Evolutionary conservation across 1,140 invertebrate species (phyloP), one percentile per base, ranked within the genome.

Genomic region (Micrasema longulum): DNA sequence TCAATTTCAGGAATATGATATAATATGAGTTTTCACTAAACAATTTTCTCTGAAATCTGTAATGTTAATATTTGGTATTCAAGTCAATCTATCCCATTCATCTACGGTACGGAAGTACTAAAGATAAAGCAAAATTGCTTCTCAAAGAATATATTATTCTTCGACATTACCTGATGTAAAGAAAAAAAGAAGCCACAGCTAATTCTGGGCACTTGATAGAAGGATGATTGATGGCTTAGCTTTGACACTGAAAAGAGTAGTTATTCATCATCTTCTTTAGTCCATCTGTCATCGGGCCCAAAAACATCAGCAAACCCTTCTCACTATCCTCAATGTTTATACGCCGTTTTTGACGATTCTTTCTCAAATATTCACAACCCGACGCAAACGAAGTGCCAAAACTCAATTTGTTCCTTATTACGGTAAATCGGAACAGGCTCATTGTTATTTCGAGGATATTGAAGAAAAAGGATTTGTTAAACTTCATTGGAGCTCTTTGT

Each of bases 181-280:
- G 4, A 12, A 53, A 20, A 14, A 53, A 53, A 31, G 52, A 69
- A 74, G 71, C 67, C 62, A 43, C 18, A 68, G 72, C 70, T 68
- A 74, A 67, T 71, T 74, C 18, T 14, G 52, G 52, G 11, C n/a
- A n/a, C 9, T 53, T 65, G 64, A 74, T 74, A 71, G 67, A 74
- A 74, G 62, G 36, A 71, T 74, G 72, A 74, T 74, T 74, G 72
- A 74, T 74, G 52, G 68, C 35, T 45, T 38, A n/a, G 62, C 60
- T 55, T 43, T 70, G 53, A 68, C 72, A 45, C 45, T 31, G 60
- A 22, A 22, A 16, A 23, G 53, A 57, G 26, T 9, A 11, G 43
- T 35, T 70, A 71, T 71, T 71, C 47, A 74, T 71, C 72, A 74
- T 69, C 64, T n/a, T 31, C 41, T 31, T n/a, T 14, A 22, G 65